Conservation (phyloP, 30 jellyfish, hydroid and myxozoan genomes). For the Cassiopea andromeda region DNA sequence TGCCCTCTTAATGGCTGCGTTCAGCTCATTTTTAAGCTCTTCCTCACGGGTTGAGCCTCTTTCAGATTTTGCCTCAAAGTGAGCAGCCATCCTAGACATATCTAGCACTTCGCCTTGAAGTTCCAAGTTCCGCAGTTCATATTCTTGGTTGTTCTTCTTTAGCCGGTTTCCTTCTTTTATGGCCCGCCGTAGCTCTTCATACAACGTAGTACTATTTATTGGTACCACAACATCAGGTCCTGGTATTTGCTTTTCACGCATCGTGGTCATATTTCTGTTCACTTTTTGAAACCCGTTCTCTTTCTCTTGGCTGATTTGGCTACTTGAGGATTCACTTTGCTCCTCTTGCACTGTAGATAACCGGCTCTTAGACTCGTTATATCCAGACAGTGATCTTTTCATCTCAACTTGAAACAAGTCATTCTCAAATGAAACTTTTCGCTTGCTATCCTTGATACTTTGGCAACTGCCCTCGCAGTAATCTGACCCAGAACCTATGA, state of each 20-base stretch:
- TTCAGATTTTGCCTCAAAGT: constrained; percentile 58
- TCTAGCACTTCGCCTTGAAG: constrained; percentile 62
- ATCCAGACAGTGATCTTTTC: not conserved
- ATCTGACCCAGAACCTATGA: not conserved
- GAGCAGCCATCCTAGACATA: constrained; percentile 54
- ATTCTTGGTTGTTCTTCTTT: constrained; percentile 25
- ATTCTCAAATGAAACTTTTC: not conserved
- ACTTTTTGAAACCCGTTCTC: not conserved
- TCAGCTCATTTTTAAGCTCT: constrained; percentile 54
- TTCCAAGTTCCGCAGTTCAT: constrained; percentile 42
- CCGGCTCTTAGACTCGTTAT: not conserved
- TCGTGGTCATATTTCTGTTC: not conserved
- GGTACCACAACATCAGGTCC: constrained; percentile 29
- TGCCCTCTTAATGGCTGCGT: constrained; percentile 33
- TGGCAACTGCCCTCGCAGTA: not conserved
- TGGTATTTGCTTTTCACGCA: not conserved
- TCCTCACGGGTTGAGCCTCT: constrained; percentile 22
- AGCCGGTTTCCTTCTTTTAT: constrained; percentile 49
- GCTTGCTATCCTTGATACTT: not conserved
- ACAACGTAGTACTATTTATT: constrained; percentile 29
- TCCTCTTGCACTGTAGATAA: not conserved
- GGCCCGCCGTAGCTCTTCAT: constrained; percentile 57
- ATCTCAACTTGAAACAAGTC: not conserved
- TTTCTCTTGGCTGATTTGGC: not conserved
- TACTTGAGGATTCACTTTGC: too few relatives aligned